phyloP scores from a whole-genome alignment of 2,888 invertebrate genomes.

The Eurytoma californica region DNA sequence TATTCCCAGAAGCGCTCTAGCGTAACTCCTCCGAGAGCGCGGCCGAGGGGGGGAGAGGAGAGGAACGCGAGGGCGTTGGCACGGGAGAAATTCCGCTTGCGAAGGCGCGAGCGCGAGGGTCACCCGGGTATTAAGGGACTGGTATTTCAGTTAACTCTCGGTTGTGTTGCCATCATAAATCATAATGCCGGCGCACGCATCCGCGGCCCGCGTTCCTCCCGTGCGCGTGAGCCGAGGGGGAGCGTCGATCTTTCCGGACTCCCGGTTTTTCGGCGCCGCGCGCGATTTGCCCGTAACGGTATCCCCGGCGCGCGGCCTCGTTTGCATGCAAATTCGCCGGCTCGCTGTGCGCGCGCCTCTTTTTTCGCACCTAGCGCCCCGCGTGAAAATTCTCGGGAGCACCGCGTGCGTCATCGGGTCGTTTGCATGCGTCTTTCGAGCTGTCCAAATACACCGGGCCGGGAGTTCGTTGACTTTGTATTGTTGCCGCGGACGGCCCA shows the following conservation, averaged over 20 bases:
- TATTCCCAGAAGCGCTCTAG: slow-evolving; percentile 50
- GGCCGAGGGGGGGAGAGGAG: background rate
- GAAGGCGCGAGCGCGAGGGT: slow-evolving; percentile 53
- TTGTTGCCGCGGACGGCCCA: background rate
- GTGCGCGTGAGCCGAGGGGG: background rate
- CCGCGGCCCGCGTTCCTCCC: slow-evolving; percentile 3
- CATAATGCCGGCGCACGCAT: slow-evolving; percentile 53
- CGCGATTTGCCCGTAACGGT: background rate
- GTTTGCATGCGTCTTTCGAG: slow-evolving; percentile 28
- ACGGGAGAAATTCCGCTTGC: slow-evolving; percentile 44
- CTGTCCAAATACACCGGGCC: too few relatives aligned
- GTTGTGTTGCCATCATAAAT: slow-evolving; percentile 58
- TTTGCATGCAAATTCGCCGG: slow-evolving; percentile 11
- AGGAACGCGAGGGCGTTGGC: slow-evolving; percentile 48
- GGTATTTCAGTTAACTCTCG: slow-evolving; percentile 60
- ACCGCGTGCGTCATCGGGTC: slow-evolving; percentile 32
- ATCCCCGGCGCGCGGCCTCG: background rate
- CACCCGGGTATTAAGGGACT: slow-evolving; percentile 58
- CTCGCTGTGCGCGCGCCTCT: background rate
- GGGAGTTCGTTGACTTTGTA: slow-evolving; percentile 26
- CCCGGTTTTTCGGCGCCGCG: slow-evolving; percentile 41
- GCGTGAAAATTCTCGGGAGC: slow-evolving; percentile 41
- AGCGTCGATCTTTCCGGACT: slow-evolving; percentile 58
- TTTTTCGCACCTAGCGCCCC: slow-evolving; percentile 15
- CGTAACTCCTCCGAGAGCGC: slow-evolving; percentile 31